phyloP scores from a whole-genome alignment of 2,113 vertebrate species.

The Deroptyus accipitrinus region DNA sequence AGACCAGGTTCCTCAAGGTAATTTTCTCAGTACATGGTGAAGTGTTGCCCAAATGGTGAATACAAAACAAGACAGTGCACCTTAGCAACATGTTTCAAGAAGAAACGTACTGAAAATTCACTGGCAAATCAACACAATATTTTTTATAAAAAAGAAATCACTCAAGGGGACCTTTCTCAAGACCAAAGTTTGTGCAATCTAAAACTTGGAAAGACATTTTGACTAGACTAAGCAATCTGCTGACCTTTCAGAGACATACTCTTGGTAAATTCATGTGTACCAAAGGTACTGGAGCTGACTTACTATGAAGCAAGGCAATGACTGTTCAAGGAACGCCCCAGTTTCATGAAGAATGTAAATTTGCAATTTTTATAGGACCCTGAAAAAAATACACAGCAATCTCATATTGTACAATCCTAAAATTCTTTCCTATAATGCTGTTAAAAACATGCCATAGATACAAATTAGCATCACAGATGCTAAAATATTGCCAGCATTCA shows the following conservation, averaged over 20 bases:
- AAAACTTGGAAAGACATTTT: slow-evolving; percentile 35
- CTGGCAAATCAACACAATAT: background rate
- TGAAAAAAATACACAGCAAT: background rate
- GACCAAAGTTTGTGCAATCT: slow-evolving; percentile 7
- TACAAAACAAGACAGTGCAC: background rate
- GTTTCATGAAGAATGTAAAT: background rate
- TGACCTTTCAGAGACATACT: slow-evolving; percentile 4
- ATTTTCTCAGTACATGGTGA: background rate
- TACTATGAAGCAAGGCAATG: background rate
- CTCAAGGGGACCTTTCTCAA: slow-evolving; percentile 29
- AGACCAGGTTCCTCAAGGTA: background rate
- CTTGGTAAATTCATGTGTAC: slow-evolving; percentile 32
- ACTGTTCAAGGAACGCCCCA: background rate
- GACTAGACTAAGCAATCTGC: background rate
- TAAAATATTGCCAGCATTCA: background rate
- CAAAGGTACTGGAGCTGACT: slow-evolving; percentile 29
- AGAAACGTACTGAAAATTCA: background rate
- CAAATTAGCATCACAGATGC: background rate
- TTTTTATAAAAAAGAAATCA: background rate
- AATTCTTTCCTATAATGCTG: background rate
- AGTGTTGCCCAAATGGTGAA: background rate
- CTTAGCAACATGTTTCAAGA: background rate
- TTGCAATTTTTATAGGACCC: background rate
- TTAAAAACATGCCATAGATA: background rate
- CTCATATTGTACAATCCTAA: background rate